Percentiles rank a stretch among this genome's conserved stretches.
Evolutionary conservation across 2,113 vertebrate genomes (phyloP).

Genomic region (Chamaetylas fuelleborni): DNA sequence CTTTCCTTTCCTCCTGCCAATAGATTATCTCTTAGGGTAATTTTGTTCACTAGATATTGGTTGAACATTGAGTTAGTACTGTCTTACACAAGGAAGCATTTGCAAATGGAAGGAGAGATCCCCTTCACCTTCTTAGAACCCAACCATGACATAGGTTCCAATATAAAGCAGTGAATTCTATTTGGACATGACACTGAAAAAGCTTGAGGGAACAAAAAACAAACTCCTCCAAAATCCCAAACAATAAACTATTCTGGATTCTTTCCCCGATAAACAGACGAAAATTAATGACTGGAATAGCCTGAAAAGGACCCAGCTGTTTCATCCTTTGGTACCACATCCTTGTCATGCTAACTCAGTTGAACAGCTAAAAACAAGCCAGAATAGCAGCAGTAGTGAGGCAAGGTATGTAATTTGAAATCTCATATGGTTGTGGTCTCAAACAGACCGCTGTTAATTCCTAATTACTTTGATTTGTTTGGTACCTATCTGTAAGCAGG

Average conservation of each 20-base stretch:
- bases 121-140: not conserved
- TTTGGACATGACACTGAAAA: not conserved
- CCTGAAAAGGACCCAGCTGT: not conserved
- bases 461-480: not conserved
- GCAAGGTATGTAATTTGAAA: not conserved
- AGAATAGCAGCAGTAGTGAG: not conserved
- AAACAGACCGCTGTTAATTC: not conserved
- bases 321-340: not conserved
- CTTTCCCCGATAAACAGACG: not conserved
- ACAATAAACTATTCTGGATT: not conserved
- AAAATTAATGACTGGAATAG: not conserved
- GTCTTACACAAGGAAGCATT: not conserved
- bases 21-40: not conserved
- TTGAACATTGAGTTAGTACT: not conserved
- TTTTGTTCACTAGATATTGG: not conserved
- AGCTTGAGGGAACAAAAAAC: not conserved
- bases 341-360: not conserved
- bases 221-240: not conserved
- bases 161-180: not conserved
- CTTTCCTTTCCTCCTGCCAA: not conserved
- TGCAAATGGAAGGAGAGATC: not conserved
- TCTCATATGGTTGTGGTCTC: not conserved
- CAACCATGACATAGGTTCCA: not conserved
- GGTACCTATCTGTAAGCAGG: not conserved
- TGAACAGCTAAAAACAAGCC: not conserved